Base-by-base conservation (phyloP, 2,888 invertebrate genomes). In the Sthenelais limicola region DNA sequence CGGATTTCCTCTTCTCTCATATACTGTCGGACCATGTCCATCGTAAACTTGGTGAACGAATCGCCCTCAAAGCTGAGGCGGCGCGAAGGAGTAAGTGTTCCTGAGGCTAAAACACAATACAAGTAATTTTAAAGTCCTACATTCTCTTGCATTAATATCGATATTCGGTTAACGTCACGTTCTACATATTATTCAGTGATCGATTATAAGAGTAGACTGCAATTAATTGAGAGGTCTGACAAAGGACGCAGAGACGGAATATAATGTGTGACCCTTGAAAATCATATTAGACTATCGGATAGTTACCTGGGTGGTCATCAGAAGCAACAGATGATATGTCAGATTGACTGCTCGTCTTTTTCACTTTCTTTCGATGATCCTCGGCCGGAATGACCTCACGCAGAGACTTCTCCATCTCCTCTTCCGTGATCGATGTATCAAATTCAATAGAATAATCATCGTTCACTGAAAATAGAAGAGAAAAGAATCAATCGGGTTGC, bases 1-100 rank as follows among this genome's bases (percentile, higher is more conserved):
- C 92, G 89, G 21, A 90, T 88, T 79, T 92, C 91, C 80, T 92
- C 92, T 83, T 91, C 91, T 78, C 92, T 91, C 80, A 93, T 88
- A 76, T 85, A 84, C 79, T 87, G 86, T 56, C 81, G 79, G 0
- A 88, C 86, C 83, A 88, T 87, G 68, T 86, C 85, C 30, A 85
- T 81, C 5, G 87, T 87, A 75, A 88, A 88, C 71, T 83, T 81
- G 69, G 82, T 85, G 76, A 88, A 88, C 32, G 85, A 85, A 72
- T 87, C 84, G 62, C 85, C 84, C 35, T 75, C 76, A 69, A 76
- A 73, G 66, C 76, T 74, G 21, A 77, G 62, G 2, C 69, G 33
- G 18, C 70, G 52, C 15, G 30, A 26, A 1, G 68, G 43, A 2
- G 62, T n/a, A n/a, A n/a, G n/a, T n/a, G n/a, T n/a, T n/a, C n/a